phyloP scores from a whole-genome alignment of 2,113 vertebrate genomes.

The Spea bombifrons region DNA sequence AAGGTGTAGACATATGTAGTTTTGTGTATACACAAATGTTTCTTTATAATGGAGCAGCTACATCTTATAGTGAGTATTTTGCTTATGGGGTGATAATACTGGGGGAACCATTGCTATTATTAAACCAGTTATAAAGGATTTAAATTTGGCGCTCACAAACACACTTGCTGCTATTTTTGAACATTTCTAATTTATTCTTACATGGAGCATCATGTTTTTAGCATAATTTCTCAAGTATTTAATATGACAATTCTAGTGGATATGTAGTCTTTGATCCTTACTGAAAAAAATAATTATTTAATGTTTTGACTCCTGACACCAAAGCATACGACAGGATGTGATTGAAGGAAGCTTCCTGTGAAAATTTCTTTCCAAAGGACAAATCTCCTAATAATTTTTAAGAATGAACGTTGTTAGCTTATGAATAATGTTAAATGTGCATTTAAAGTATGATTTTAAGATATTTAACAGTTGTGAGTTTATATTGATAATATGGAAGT shows the following conservation, averaged over 20 bases:
- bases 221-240: neutral
- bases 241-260: neutral
- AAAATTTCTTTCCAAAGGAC: constrained; percentile 48
- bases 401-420: constrained; percentile 43
- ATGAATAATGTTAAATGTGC: constrained; percentile 28
- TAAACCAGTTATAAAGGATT: neutral
- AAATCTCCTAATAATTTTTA: constrained; percentile 5
- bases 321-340: constrained; percentile 31
- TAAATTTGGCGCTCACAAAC: constrained; percentile 13
- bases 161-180: constrained; percentile 16
- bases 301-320: constrained; percentile 20
- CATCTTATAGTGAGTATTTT: neutral
- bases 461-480: constrained; percentile 45
- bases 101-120: neutral
- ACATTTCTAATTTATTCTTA: neutral
- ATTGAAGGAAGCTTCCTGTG: constrained; percentile 28
- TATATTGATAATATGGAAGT: constrained; percentile 40
- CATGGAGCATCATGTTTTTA: neutral
- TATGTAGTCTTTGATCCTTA: neutral
- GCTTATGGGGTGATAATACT: neutral
- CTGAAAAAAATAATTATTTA: neutral
- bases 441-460: constrained; percentile 40
- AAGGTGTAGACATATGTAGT: neutral
- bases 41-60: constrained; percentile 9
- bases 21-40: neutral